Conservation (phyloP, 2,113 vertebrate species). For the Urocolius indicus region DNA sequence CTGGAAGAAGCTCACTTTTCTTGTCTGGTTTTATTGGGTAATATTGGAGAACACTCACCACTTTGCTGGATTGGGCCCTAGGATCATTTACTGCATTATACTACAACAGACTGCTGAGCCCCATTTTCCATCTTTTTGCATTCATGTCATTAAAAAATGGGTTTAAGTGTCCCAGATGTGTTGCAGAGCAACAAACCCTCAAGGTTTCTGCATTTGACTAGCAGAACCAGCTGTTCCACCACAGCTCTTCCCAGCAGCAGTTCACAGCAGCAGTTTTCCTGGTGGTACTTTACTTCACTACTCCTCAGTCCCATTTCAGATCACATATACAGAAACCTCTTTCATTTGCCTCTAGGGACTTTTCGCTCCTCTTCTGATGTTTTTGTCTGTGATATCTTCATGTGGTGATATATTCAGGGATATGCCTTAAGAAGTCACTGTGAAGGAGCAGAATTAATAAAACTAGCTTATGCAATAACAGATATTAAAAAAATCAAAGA, state of each 20-base stretch:
- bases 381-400: not conserved
- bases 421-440: not conserved
- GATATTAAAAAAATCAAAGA: not conserved
- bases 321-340: not conserved
- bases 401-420: not conserved
- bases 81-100: not conserved
- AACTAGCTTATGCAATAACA: not conserved
- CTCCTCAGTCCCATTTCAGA: not conserved
- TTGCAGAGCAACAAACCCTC: not conserved
- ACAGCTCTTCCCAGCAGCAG: not conserved
- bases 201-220: not conserved
- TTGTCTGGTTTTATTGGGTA: not conserved
- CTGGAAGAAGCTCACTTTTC: not conserved
- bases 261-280: conserved; percentile 4
- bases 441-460: conserved; percentile 17
- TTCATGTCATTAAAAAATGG: not conserved
- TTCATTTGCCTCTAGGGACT: not conserved
- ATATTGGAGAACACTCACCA: not conserved
- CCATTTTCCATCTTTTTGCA: not conserved
- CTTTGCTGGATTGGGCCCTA: not conserved
- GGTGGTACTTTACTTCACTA: not conserved
- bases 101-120: not conserved
- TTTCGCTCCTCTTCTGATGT: not conserved
- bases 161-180: not conserved
- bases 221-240: not conserved